Evolutionary conservation across 2,797 vertebrate genomes (phyloP).

Genomic region (Phoxinus dragarum): DNA sequence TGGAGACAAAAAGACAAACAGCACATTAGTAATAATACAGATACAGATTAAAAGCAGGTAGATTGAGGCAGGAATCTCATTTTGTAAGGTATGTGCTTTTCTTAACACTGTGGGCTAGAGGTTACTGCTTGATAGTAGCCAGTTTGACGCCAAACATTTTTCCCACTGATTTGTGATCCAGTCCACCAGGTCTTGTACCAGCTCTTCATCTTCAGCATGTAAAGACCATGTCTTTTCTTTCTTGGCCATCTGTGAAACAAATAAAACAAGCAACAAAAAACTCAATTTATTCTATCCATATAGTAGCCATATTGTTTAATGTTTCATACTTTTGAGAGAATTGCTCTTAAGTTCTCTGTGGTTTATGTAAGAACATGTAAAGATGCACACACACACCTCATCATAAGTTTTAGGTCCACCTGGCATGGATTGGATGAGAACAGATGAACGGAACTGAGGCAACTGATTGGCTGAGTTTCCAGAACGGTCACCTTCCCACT

Average conservation of each 20-base stretch:
- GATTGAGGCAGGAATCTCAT: not conserved
- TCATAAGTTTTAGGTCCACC: conserved; percentile 90
- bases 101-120: conserved; percentile 2
- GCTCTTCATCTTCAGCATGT: conserved; percentile 81
- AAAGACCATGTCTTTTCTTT: conserved; percentile 91
- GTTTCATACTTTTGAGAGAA: not conserved
- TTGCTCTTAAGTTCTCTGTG: not conserved
- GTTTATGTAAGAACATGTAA: not conserved
- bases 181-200: conserved; percentile 83
- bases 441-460: conserved; percentile 87
- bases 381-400: conserved; percentile 78
- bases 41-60: conserved; percentile 6
- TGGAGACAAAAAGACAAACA: conserved; percentile 10
- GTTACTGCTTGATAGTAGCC: conserved; percentile 70
- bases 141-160: conserved; percentile 91
- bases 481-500: conserved; percentile 68
- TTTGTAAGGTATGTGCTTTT: not conserved
- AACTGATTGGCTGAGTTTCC: conserved; percentile 90
- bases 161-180: conserved; percentile 93
- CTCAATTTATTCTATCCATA: not conserved
- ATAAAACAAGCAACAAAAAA: not conserved
- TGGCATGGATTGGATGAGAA: conserved; percentile 80
- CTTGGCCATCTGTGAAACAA: conserved; percentile 81
- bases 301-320: not conserved
- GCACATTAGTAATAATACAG: too few species aligned